Percentiles rank a stretch among this genome's conserved stretches.
Conservation (phyloP, 2,113 vertebrate genomes). For the Todiramphus chloris region DNA sequence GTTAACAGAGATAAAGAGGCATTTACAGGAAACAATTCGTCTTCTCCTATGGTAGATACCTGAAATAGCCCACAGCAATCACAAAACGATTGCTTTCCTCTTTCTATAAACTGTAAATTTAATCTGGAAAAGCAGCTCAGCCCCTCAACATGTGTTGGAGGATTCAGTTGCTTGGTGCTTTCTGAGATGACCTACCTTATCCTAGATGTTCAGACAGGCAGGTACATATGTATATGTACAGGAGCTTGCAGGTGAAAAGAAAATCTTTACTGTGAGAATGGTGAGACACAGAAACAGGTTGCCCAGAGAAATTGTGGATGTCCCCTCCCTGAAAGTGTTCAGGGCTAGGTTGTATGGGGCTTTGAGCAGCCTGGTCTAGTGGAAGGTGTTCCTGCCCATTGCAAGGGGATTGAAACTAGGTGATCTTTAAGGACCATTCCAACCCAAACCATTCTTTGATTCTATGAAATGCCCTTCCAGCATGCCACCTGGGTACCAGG, state of each 20-base stretch:
- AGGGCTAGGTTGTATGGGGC: not conserved
- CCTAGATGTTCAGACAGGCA: not conserved
- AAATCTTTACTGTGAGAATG: not conserved
- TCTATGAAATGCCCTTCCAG: not conserved
- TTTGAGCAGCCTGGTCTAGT: not conserved
- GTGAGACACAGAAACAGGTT: not conserved
- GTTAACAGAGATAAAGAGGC: constrained; percentile 45
- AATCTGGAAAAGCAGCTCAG: not conserved
- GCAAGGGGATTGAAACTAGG: not conserved
- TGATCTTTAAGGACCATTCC: not conserved
- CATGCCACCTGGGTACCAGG: not conserved
- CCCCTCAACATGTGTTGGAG: not conserved
- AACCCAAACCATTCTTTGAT: not conserved
- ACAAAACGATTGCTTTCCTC: not conserved
- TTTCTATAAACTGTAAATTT: constrained; percentile 26
- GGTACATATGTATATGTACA: not conserved
- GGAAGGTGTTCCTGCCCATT: not conserved
- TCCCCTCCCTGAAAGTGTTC: not conserved
- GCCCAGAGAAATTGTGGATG: not conserved
- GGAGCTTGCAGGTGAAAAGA: not conserved
- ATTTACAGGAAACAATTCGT: constrained; percentile 59
- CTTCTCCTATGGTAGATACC: constrained; percentile 20
- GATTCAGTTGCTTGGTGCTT: not conserved
- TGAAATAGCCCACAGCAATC: constrained; percentile 43
- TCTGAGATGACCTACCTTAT: not conserved